phyloP scores from a whole-genome alignment of 2,888 invertebrate genomes.

The Dasysyrphus albostriatus region DNA sequence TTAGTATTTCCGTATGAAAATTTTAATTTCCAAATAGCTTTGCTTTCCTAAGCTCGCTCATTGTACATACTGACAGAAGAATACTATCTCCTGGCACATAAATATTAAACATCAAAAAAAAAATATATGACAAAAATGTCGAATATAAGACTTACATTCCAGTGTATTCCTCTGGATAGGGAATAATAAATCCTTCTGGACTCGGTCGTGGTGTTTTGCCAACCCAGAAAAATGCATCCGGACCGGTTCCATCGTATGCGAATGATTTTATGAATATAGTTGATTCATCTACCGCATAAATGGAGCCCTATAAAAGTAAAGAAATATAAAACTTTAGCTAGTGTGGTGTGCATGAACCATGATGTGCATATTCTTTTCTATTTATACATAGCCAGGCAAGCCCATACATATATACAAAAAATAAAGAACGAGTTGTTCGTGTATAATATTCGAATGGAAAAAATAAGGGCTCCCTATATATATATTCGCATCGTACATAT shows the following conservation, averaged over 20 bases:
- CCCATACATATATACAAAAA: background rate
- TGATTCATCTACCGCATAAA: conserved; percentile 94
- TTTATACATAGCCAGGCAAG: background rate
- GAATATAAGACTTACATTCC: conserved; percentile 87
- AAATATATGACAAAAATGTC: background rate
- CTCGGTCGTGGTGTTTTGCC: conserved; percentile 92
- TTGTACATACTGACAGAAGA: background rate
- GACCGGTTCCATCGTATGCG: conserved; percentile 94
- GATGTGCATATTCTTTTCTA: background rate
- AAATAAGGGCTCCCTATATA: background rate
- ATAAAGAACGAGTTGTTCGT: background rate
- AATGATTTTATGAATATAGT: conserved; percentile 95
- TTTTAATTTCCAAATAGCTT: conserved; percentile 74
- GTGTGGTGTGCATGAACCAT: background rate
- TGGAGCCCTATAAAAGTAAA: conserved; percentile 86
- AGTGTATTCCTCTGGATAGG: conserved; percentile 93
- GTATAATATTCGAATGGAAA: background rate
- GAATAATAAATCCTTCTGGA: conserved; percentile 93
- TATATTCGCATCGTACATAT: background rate
- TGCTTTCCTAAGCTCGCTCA: conserved; percentile 21
- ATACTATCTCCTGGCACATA: conserved; percentile 8
- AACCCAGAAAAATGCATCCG: conserved; percentile 96
- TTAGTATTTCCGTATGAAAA: conserved; percentile 70
- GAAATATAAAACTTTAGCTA: conserved; percentile 51
- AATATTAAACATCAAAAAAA: conserved; percentile 12